Evolutionary conservation across 2,797 vertebrate species (phyloP).

Genomic region (Urocyon cinereoargenteus): DNA sequence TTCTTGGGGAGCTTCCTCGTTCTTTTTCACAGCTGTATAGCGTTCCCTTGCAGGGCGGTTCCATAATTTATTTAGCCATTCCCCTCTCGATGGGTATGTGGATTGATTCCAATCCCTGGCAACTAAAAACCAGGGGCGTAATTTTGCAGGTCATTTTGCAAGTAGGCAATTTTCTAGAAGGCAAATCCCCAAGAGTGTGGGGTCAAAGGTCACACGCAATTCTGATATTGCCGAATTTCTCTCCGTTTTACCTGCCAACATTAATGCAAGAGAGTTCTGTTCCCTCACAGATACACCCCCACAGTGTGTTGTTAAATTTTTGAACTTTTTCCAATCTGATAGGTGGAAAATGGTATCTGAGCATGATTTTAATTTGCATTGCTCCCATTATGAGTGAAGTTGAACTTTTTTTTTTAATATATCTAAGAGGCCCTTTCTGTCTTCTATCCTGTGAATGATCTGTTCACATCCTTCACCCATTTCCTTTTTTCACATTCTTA

Average conservation of each 20-base stretch:
- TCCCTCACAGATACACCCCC: background rate
- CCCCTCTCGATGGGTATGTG: background rate
- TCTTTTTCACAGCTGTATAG: background rate
- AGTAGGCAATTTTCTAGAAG: background rate
- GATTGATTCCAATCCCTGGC: background rate
- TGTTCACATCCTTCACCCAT: background rate
- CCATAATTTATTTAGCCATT: background rate
- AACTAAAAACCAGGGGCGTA: background rate
- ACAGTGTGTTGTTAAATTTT: background rate
- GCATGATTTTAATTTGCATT: background rate
- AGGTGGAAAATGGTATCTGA: background rate
- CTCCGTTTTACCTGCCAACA: background rate
- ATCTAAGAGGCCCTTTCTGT: background rate
- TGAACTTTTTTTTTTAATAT: background rate
- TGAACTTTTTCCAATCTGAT: background rate
- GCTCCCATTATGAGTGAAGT: background rate
- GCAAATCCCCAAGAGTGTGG: background rate
- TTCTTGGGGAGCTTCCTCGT: background rate
- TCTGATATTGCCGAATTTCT: slow-evolving; percentile 30
- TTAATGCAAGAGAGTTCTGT: background rate
- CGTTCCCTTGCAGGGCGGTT: background rate
- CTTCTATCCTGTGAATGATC: background rate
- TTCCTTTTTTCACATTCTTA: background rate
- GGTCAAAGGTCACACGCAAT: background rate
- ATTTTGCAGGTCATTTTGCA: background rate